A percentile compares a stretch with the other conserved stretches of the same genome.
These are phyloP conservation scores for Phataginus tricuspis DNA, from an alignment of 2,797 vertebrate genomes.

Conservation along the genomic window DNA sequence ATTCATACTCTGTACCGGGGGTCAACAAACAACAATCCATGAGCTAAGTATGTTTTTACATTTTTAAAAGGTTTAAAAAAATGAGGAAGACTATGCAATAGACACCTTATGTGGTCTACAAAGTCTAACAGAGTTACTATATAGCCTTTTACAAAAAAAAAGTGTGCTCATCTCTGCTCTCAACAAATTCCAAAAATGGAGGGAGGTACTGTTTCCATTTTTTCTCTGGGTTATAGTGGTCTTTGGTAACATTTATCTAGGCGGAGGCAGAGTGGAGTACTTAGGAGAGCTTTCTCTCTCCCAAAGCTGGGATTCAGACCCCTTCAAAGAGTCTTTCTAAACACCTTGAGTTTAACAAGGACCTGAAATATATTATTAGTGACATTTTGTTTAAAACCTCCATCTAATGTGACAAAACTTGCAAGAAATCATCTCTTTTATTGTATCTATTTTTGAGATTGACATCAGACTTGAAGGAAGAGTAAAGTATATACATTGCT, in stretches of 20 bases:
- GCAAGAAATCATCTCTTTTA: background rate
- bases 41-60: background rate
- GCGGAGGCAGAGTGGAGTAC: background rate
- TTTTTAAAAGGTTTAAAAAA: background rate
- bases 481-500: background rate
- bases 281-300: background rate
- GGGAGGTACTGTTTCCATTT: background rate
- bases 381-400: background rate
- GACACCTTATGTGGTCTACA: background rate
- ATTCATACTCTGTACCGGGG: background rate
- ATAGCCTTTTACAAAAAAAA: background rate
- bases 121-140: background rate
- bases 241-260: background rate
- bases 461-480: background rate
- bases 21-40: background rate
- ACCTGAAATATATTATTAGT: background rate
- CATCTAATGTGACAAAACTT: background rate
- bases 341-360: background rate
- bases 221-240: background rate
- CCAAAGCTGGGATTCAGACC: background rate
- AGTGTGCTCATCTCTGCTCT: background rate
- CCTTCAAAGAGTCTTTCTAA: background rate
- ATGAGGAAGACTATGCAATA: background rate
- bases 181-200: background rate
- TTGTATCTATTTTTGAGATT: background rate